These are phyloP conservation scores for Gambusia affinis DNA, from an alignment of 2,113 vertebrate species.

Conservation along the genomic window DNA sequence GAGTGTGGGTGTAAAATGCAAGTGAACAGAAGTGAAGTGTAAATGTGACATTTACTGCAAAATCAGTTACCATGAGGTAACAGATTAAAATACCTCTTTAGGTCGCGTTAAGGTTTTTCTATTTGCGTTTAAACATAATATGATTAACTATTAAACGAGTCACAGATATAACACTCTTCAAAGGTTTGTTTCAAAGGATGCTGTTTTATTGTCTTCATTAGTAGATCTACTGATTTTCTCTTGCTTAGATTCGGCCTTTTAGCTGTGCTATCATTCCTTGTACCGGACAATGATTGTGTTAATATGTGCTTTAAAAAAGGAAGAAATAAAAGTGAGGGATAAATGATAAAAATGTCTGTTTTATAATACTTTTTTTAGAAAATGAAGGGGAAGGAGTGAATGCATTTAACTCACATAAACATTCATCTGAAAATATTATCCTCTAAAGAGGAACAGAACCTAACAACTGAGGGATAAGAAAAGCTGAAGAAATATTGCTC, in stretches of 20 bases:
- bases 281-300: neutral
- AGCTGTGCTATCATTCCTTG: neutral
- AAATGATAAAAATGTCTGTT: too few species aligned
- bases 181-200: too few species aligned
- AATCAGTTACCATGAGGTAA: neutral
- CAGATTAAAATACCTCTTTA: neutral
- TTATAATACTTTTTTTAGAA: too few species aligned
- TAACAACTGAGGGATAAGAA: neutral
- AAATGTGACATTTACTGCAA: neutral
- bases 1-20: constrained; percentile 26
- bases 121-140: neutral
- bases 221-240: neutral
- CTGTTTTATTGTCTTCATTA: neutral
- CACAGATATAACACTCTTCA: too few species aligned
- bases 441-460: neutral
- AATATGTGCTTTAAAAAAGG: neutral
- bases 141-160: neutral
- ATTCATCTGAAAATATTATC: neutral
- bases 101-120: neutral
- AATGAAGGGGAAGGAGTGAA: neutral
- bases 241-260: neutral
- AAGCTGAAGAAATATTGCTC: neutral
- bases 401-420: neutral
- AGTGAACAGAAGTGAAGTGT: neutral
- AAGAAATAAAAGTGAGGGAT: too few species aligned